Evolutionary conservation across 1,140 invertebrate genomes (phyloP).

Genomic region (Brachionus asplanchnoidis): DNA sequence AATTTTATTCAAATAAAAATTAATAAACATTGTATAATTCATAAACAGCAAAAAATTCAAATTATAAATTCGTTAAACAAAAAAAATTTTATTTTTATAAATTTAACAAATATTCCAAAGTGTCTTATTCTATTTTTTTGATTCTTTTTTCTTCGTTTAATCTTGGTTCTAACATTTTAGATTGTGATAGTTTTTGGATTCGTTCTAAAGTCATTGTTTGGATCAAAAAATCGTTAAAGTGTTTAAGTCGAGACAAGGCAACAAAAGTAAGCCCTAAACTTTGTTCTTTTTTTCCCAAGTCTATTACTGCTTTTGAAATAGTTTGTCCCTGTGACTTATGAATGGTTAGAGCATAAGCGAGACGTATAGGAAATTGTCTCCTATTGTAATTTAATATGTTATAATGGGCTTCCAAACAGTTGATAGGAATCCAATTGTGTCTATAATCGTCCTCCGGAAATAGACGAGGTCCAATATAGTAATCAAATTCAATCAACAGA

Average conservation of each 20-base stretch:
- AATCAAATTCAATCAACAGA: background rate
- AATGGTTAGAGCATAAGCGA: conserved; percentile 60
- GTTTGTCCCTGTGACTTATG: conserved; percentile 62
- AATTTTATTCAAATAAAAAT: too few species aligned
- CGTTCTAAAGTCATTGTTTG: background rate
- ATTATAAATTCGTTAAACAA: too few species aligned
- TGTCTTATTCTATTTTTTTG: background rate
- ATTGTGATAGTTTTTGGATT: background rate
- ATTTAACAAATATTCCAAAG: background rate
- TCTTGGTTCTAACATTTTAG: background rate
- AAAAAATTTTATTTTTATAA: too few species aligned
- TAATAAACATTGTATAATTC: too few species aligned
- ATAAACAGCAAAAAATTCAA: too few species aligned
- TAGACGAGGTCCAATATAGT: background rate
- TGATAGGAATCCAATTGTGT: background rate
- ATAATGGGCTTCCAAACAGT: background rate
- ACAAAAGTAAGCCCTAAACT: background rate
- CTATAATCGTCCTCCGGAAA: background rate
- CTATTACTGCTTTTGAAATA: conserved; percentile 39
- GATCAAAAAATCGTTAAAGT: background rate
- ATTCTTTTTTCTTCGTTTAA: conserved; percentile 2
- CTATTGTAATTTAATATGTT: conserved; percentile 46
- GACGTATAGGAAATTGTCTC: conserved; percentile 58
- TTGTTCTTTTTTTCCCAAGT: conserved; percentile 4
- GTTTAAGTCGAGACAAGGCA: background rate